These are phyloP conservation scores for Datnioides undecimradiatus DNA, from an alignment of 2,113 vertebrate species.

Conservation along the genomic window DNA sequence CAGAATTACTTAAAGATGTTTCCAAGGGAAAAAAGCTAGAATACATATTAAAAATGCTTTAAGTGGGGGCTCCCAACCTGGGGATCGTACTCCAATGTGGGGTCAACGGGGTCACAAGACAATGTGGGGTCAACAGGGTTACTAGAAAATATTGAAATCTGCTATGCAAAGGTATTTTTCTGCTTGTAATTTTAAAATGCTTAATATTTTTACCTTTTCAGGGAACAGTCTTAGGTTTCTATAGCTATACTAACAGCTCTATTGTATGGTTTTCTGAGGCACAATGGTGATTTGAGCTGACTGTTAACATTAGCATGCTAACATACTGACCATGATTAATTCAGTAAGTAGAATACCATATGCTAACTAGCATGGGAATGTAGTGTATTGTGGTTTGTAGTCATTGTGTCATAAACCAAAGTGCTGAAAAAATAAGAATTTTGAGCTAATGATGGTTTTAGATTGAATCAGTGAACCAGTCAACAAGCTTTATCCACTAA, in stretches of 20 bases:
- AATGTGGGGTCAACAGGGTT: too few relatives aligned
- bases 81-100: too few relatives aligned
- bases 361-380: neutral
- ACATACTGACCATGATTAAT: too few relatives aligned
- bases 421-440: neutral
- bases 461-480: neutral
- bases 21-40: neutral
- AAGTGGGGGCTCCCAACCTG: neutral
- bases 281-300: too few relatives aligned
- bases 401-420: neutral
- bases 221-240: neutral
- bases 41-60: neutral
- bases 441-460: neutral
- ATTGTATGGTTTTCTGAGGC: neutral
- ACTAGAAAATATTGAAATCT: too few relatives aligned
- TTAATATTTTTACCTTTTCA: neutral
- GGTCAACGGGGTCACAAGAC: neutral
- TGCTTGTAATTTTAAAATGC: neutral
- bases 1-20: neutral
- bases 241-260: neutral
- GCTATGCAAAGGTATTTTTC: too few relatives aligned
- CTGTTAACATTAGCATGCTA: too few relatives aligned
- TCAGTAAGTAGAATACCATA: too few relatives aligned
- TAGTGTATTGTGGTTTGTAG: too few relatives aligned
- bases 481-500: neutral